Conservation (phyloP, 2,888 invertebrate genomes). For the Xestia rhomboidea region DNA sequence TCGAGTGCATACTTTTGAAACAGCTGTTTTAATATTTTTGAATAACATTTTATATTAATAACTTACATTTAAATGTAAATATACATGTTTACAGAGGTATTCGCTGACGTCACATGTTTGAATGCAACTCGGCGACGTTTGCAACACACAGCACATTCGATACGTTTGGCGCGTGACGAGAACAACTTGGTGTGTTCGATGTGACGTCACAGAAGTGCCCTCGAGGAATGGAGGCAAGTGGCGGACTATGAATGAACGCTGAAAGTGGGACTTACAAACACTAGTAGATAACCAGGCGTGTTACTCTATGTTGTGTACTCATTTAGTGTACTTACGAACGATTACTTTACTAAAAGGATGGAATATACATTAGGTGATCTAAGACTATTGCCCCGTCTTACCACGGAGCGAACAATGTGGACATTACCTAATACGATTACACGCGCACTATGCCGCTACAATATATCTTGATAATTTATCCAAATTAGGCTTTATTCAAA, state of each 20-base stretch:
- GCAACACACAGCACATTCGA: conserved; percentile 32
- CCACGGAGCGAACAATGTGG: conserved; percentile 76
- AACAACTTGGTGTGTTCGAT: conserved; percentile 36
- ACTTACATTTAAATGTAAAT: conserved; percentile 83
- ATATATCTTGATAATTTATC: conserved; percentile 79
- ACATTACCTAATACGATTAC: conserved; percentile 78
- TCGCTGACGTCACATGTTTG: conserved; percentile 60
- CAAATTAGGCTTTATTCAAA: conserved; percentile 73
- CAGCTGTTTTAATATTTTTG: conserved; percentile 76
- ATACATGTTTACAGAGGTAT: conserved; percentile 81
- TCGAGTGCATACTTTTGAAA: conserved; percentile 83
- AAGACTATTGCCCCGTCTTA: conserved; percentile 78
- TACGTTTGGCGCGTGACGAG: conserved; percentile 30
- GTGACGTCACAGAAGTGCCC: conserved; percentile 63
- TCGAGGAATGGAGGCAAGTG: conserved; percentile 84
- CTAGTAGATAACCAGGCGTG: conserved; percentile 85
- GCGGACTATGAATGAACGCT: conserved; percentile 80
- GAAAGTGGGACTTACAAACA: conserved; percentile 83
- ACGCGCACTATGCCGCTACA: conserved; percentile 81
- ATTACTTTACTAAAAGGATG: conserved; percentile 88
- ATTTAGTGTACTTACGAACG: conserved; percentile 86
- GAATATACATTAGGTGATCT: conserved; percentile 90
- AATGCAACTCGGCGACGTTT: conserved; percentile 31
- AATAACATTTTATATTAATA: conserved; percentile 76
- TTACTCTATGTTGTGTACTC: conserved; percentile 86